Evolutionary conservation across 2,888 invertebrate genomes (phyloP).

Genomic region (Allacma fusca): DNA sequence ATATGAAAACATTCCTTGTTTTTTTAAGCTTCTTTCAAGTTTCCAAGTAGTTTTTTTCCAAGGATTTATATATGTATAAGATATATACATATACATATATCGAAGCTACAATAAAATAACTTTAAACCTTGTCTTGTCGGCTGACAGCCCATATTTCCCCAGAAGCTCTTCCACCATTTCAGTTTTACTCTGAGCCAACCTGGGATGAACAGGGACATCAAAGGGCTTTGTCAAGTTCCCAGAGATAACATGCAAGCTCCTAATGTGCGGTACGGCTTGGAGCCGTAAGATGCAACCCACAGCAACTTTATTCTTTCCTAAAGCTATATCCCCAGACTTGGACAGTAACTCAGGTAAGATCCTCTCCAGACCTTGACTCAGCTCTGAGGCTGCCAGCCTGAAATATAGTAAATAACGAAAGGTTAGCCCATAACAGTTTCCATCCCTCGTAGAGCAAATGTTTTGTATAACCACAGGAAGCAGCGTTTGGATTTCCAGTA

Average conservation of each 20-base stretch:
- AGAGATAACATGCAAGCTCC: conserved; percentile 82
- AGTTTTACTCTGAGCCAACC: conserved; percentile 82
- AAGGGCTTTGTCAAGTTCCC: conserved; percentile 83
- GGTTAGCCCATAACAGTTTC: too few species aligned
- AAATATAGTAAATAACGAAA: conserved; percentile 39
- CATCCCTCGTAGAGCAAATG: conserved; percentile 1
- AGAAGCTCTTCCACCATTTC: conserved; percentile 89
- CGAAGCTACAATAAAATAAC: background rate
- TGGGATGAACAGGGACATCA: conserved; percentile 84
- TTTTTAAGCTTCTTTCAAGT: too few species aligned
- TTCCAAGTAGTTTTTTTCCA: too few species aligned
- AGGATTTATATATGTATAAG: too few species aligned
- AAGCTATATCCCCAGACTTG: conserved; percentile 87
- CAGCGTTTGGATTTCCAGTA: too few species aligned
- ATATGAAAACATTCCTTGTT: too few species aligned
- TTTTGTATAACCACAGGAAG: too few species aligned
- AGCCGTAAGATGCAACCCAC: conserved; percentile 86
- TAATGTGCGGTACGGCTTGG: conserved; percentile 73
- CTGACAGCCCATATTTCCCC: conserved; percentile 83
- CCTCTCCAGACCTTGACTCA: conserved; percentile 82
- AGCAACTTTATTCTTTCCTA: conserved; percentile 84
- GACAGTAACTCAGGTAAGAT: conserved; percentile 82
- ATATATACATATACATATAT: too few species aligned
- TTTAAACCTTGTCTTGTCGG: conserved; percentile 80
- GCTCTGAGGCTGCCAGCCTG: conserved; percentile 83